These are phyloP conservation scores for Potamilus streckersoni DNA, from an alignment of 1,140 invertebrate species.

Conservation along the genomic window DNA sequence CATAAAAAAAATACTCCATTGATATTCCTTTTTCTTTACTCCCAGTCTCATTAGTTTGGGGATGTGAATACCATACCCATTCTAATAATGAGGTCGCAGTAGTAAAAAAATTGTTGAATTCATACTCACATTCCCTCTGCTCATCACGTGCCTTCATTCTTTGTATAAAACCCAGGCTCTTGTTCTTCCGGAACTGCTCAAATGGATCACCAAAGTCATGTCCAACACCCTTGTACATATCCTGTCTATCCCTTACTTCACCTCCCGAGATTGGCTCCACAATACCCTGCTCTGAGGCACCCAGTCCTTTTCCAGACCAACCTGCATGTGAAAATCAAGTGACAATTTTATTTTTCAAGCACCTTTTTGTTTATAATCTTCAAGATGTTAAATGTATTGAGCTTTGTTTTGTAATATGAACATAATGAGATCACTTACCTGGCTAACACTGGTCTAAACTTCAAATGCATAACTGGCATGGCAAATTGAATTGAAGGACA, in stretches of 20 bases:
- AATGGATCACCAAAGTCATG: constrained; percentile 86
- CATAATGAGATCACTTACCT: too few species aligned
- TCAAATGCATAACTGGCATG: too few species aligned
- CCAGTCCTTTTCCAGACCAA: constrained; percentile 90
- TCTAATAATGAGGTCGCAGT: too few species aligned
- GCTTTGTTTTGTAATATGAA: too few species aligned
- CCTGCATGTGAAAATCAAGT: constrained; percentile 64
- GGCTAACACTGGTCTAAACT: too few species aligned
- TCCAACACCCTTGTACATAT: constrained; percentile 94
- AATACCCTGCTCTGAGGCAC: constrained; percentile 93
- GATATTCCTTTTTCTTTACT: too few species aligned
- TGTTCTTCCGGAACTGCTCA: constrained; percentile 96
- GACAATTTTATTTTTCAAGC: background rate
- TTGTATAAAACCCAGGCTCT: constrained; percentile 95
- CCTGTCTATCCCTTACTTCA: constrained; percentile 88
- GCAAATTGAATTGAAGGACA: too few species aligned
- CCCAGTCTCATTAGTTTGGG: too few species aligned
- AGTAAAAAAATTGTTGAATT: background rate
- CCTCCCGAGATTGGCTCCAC: constrained; percentile 93
- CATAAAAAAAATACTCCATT: too few species aligned
- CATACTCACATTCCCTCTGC: constrained; percentile 31
- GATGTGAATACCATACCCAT: too few species aligned
- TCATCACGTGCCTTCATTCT: constrained; percentile 94
- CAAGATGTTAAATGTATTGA: too few species aligned
- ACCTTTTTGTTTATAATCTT: background rate